Base-by-base conservation (phyloP, 2,797 vertebrate species). In the Epinephelus coioides region DNA sequence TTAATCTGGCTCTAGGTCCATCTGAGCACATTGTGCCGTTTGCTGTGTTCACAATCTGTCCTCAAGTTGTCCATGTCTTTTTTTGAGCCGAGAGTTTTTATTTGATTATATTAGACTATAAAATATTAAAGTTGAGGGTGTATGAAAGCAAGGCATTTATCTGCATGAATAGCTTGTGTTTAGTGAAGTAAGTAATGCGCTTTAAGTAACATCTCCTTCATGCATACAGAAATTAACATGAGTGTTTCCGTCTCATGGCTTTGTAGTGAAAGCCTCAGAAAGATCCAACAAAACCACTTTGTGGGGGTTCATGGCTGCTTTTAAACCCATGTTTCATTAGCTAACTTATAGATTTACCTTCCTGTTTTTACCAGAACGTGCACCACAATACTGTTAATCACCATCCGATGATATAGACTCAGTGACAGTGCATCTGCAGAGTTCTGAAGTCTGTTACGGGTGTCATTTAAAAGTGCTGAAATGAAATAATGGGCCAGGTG, bases 191-290 rank as follows among this genome's bases (percentile, higher is more conserved):
- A 81, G 88, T 95, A 96, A 96, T 95, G 93, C 82, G 83, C 93
- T 95, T 95, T 94, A 96, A 95, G 95, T 94, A 95, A 95, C 94
- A 91, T 95, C 89, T 91, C 92, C 89, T 81, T 95, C 96, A 95
- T 95, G 95, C 95, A 95, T 95, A 94, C 90, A 88, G 81, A 95
- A 95, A 94, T 93, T 74, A 94, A 91, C 90, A 82, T 65, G 82
- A 93, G 90, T 91, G 91, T 93, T 83, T 90, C 85, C 51, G 73
- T 90, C 69, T 87, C 85, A 18, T 84, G 84, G 87, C 88, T 92
- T 90, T 83, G 81, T 79, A 75, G 69, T 54, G 72, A 47, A 79
- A 84, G 73, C 82, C 83, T 85, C 71, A 73, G 84, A 88, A 83
- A 87, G 82, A 81, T 34, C 72, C 38, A 67, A 68, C 46, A 50